Evolutionary conservation across 2,113 vertebrate genomes (phyloP).

Genomic region (Heterotilapia buettikoferi): DNA sequence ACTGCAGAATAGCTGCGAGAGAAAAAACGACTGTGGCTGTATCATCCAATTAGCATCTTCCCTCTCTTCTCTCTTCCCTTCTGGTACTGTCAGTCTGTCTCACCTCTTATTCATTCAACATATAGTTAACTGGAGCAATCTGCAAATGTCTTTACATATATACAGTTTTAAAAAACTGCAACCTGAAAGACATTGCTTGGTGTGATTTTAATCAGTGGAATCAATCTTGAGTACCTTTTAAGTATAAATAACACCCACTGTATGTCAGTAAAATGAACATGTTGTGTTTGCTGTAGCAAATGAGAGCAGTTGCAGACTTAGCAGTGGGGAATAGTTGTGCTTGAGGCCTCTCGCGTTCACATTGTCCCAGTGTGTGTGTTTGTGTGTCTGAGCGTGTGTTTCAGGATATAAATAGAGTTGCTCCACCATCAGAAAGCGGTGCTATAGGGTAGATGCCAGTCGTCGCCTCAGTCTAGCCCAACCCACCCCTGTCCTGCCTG

Average conservation of each 20-base stretch:
- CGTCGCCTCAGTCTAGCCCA: background rate
- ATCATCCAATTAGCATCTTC: background rate
- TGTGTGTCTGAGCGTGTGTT: background rate
- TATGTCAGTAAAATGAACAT: background rate
- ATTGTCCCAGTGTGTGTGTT: constrained; percentile 28
- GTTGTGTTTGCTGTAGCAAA: background rate
- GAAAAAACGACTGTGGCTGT: background rate
- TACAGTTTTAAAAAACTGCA: background rate
- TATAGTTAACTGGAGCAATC: constrained; percentile 13
- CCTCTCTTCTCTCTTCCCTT: background rate
- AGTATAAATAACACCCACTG: background rate
- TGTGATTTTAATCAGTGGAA: background rate
- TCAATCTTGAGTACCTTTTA: background rate
- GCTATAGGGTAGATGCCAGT: constrained; percentile 38
- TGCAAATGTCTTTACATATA: background rate
- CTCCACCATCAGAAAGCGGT: constrained; percentile 36
- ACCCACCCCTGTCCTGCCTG: constrained; percentile 13
- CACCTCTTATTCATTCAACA: background rate
- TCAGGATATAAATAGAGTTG: constrained; percentile 60
- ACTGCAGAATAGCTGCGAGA: background rate
- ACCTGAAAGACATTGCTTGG: background rate
- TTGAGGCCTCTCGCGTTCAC: constrained; percentile 47
- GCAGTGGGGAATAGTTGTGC: constrained; percentile 37
- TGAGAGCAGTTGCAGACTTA: constrained; percentile 17
- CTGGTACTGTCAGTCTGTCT: constrained; percentile 23